These are phyloP conservation scores for Stichodactyla helianthus DNA, from an alignment of 64 coral and sea anemone species.

Conservation along the genomic window DNA sequence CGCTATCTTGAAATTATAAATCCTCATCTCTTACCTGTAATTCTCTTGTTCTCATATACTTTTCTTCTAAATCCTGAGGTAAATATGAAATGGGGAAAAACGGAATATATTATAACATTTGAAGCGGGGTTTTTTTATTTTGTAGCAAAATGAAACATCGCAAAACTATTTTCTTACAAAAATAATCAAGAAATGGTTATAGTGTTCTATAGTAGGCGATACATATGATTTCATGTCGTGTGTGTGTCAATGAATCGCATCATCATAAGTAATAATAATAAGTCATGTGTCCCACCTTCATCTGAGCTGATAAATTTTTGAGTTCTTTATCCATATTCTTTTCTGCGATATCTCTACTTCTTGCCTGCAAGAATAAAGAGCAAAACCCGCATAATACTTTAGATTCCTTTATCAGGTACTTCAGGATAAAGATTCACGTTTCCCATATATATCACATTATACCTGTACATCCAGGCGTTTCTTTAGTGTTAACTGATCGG, in stretches of 20 bases:
- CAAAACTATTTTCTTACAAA: too few species aligned
- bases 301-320: conserved; percentile 34
- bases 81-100: not conserved
- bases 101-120: not conserved
- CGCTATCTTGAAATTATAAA: too few species aligned
- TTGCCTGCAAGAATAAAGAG: conserved; percentile 34
- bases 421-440: too few species aligned
- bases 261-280: not conserved
- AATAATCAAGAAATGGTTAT: too few species aligned
- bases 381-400: too few species aligned
- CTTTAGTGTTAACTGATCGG: conserved; percentile 53
- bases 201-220: too few species aligned
- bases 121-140: too few species aligned
- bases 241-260: not conserved
- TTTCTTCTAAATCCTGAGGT: conserved; percentile 44
- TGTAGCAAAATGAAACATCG: too few species aligned
- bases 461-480: conserved; percentile 68
- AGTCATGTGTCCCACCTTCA: conserved; percentile 33
- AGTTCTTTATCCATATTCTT: conserved; percentile 69
- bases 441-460: not conserved
- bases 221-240: not conserved
- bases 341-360: conserved; percentile 65
- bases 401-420: too few species aligned
- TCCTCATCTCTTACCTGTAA: not conserved
- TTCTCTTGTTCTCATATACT: conserved; percentile 26